Percentiles rank a stretch among this genome's conserved stretches.
Evolutionary conservation across 2,888 invertebrate genomes (phyloP).

Genomic region (Bibio marci): DNA sequence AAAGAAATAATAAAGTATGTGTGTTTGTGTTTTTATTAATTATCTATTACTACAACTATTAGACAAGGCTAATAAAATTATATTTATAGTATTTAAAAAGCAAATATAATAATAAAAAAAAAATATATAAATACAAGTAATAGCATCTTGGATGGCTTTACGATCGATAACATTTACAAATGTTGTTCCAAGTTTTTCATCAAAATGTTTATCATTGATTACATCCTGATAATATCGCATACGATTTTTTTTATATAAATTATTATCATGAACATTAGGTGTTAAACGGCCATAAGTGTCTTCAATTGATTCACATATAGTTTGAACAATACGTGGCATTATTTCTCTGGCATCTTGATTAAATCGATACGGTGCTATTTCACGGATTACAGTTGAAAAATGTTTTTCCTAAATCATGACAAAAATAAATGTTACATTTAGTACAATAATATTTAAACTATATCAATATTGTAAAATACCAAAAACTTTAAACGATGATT

Average conservation of each 20-base stretch:
- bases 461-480: slow-evolving; percentile 21
- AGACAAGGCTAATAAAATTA: too few species aligned
- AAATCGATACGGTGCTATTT: slow-evolving; percentile 41
- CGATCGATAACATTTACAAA: slow-evolving; percentile 34
- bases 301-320: slow-evolving; percentile 50
- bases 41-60: too few species aligned
- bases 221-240: slow-evolving; percentile 43
- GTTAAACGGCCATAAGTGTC: slow-evolving; percentile 51
- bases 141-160: slow-evolving; percentile 20
- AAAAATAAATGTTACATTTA: background rate
- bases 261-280: slow-evolving; percentile 47
- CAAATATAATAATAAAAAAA: too few species aligned
- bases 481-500: slow-evolving; percentile 59
- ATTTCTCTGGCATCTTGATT: slow-evolving; percentile 37
- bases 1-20: background rate
- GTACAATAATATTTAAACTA: background rate
- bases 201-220: slow-evolving; percentile 46
- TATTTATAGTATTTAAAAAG: too few species aligned
- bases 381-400: slow-evolving; percentile 36
- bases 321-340: slow-evolving; percentile 33
- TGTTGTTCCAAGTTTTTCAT: slow-evolving; percentile 36
- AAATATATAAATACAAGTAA: slow-evolving; percentile 18
- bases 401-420: slow-evolving; percentile 21
- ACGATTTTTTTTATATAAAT: slow-evolving; percentile 49
- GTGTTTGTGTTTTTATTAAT: too few species aligned